These are phyloP conservation scores for Hafferia zeledoni DNA, from an alignment of 2,797 vertebrate species.

Conservation along the genomic window DNA sequence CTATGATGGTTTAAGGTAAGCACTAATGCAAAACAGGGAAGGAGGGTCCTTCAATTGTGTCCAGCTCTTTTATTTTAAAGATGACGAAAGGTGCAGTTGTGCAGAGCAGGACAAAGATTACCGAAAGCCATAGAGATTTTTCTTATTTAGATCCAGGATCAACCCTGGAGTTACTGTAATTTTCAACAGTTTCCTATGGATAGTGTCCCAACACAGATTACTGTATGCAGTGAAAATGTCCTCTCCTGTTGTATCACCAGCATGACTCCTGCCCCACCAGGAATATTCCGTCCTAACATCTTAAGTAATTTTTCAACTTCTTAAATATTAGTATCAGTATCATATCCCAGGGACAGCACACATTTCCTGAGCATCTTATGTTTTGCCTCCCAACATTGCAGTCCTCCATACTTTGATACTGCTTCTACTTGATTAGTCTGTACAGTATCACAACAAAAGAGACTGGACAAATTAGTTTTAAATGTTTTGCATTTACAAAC, in stretches of 20 bases:
- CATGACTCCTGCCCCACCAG: neutral
- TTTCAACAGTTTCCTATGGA: neutral
- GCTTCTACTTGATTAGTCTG: neutral
- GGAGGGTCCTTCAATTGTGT: neutral
- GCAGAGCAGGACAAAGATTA: neutral
- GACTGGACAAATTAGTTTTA: neutral
- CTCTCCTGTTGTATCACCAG: neutral
- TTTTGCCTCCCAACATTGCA: neutral
- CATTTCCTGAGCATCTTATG: neutral
- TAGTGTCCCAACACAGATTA: neutral
- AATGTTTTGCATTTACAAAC: neutral
- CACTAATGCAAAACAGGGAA: neutral
- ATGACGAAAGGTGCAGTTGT: neutral
- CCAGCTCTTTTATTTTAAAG: neutral
- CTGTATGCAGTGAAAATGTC: neutral
- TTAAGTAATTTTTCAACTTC: neutral
- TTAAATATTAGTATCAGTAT: neutral
- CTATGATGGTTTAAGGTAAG: neutral
- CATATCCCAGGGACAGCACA: neutral
- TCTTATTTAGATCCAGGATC: neutral
- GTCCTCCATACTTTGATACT: neutral
- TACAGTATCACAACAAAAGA: neutral
- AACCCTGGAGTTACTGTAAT: neutral
- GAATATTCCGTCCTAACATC: neutral
- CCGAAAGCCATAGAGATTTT: neutral